Base-by-base conservation (phyloP, 1,140 invertebrate species). In the Laodelphax striatellus region DNA sequence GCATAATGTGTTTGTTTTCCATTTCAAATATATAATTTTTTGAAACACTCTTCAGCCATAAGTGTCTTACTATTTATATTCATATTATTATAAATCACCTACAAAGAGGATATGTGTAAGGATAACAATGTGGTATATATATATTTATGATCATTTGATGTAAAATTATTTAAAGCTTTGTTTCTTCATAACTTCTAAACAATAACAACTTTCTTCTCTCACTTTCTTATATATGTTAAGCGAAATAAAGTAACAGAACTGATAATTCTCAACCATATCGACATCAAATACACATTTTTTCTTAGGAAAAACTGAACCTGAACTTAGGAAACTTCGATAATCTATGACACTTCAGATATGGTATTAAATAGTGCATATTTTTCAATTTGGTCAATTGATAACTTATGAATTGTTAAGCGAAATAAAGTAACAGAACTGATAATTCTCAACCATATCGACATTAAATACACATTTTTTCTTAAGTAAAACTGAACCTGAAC, bases 101-200 rank as follows among this genome's bases (percentile, higher is more conserved):
- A 41, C 56, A 59, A 60, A 41, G 52, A 56, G 62, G 55, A 62
- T 61, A 62, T 64, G 57, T 64, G 63, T 62, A 55, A 59, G 52
- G 60, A 57, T 62, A 62, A 62, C 52, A 64, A 58, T 58, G 60
- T 62, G 57, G 53, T 63, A 34, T 19, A 60, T 53, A 22, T 54
- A 55, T 24, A 38, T 56, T 21, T 38, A n/a, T n/a, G 41, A 56
- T 53, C 38, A 17, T 60, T 60, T 54, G 43, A 60, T 24, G 52
- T 38, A 38, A 38, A 38, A 38, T 38, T 38, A 38, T 38, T 38
- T 38, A 38, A 38, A 38, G 34, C 34, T 38, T 38, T 38, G 34
- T 38, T 38, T 38, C 59, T 61, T 56, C 55, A 56, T 61, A 55
- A 61, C 55, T 52, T 52, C 59, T 61, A 60, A 54, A 61, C 28